These are phyloP conservation scores for Mandrillus leucophaeus DNA, from an alignment of 2,113 vertebrate genomes.

Conservation along the genomic window DNA sequence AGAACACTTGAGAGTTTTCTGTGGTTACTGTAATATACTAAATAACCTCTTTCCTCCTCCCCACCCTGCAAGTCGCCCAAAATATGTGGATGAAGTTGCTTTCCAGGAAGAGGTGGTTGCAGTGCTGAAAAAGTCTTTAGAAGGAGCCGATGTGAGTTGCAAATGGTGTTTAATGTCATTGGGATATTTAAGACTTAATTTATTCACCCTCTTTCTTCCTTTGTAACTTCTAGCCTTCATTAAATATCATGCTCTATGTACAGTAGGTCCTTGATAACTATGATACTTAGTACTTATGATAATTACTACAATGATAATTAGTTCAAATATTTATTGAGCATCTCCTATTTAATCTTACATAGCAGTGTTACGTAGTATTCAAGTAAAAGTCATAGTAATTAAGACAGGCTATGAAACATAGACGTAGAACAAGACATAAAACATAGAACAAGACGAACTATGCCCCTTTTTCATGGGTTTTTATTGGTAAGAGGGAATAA, in stretches of 20 bases:
- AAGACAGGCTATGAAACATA: background rate
- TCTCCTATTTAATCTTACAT: background rate
- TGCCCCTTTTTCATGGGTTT: background rate
- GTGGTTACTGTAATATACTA: background rate
- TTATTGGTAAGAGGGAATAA: conserved; percentile 2
- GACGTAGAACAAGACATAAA: too few relatives aligned
- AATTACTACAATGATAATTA: background rate
- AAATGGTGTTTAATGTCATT: background rate
- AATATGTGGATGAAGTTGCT: conserved; percentile 96
- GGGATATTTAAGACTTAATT: conserved; percentile 8
- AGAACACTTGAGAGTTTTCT: background rate
- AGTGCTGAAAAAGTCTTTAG: conserved; percentile 95
- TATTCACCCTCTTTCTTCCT: conserved; percentile 15
- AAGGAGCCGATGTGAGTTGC: conserved; percentile 96
- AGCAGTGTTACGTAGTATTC: background rate
- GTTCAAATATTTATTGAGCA: background rate
- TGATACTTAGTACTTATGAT: too few relatives aligned
- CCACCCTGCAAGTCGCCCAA: conserved; percentile 90
- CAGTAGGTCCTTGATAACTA: background rate
- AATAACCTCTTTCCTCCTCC: background rate
- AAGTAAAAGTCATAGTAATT: background rate
- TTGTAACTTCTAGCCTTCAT: background rate
- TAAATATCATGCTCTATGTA: background rate
- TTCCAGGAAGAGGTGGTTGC: conserved; percentile 98
- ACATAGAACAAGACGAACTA: background rate